phyloP scores from a whole-genome alignment of 2,888 invertebrate genomes.

The Allacma fusca region DNA sequence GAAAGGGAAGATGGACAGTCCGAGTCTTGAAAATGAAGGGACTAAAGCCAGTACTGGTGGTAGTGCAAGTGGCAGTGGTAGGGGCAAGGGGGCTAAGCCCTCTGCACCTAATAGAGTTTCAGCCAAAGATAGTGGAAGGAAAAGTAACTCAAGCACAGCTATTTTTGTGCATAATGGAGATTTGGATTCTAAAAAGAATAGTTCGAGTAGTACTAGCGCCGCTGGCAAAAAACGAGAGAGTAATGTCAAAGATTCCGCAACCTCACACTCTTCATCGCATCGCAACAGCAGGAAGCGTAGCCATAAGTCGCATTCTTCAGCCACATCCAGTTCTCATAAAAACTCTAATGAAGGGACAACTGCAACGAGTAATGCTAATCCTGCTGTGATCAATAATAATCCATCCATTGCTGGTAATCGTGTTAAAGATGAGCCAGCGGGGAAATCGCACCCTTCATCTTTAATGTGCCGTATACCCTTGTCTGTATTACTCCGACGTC shows the following conservation, averaged over 20 bases:
- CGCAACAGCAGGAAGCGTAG: conserved; percentile 38
- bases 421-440: conserved; percentile 49
- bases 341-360: conserved; percentile 23
- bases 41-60: conserved; percentile 6
- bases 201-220: conserved; percentile 42
- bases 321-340: conserved; percentile 17
- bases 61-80: conserved; percentile 6
- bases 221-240: conserved; percentile 27
- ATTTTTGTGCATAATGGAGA: conserved; percentile 56
- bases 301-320: conserved; percentile 32
- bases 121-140: conserved; percentile 59
- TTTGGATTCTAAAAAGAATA: conserved; percentile 42
- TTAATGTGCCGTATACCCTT: conserved; percentile 56
- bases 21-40: conserved; percentile 45
- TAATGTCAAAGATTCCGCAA: conserved; percentile 31
- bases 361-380: conserved; percentile 18
- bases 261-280: conserved; percentile 33
- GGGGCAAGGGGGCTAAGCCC: conserved; percentile 31
- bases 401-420: conserved; percentile 24
- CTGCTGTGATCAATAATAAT: conserved; percentile 19
- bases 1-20: conserved; percentile 55
- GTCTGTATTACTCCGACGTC: conserved; percentile 51
- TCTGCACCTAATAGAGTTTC: conserved; percentile 56
- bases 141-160: conserved; percentile 37
- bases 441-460: conserved; percentile 46